Percentiles rank a stretch among this genome's conserved stretches.
Evolutionary conservation across 2,888 invertebrate species (phyloP).

Genomic region (Nebria salina): DNA sequence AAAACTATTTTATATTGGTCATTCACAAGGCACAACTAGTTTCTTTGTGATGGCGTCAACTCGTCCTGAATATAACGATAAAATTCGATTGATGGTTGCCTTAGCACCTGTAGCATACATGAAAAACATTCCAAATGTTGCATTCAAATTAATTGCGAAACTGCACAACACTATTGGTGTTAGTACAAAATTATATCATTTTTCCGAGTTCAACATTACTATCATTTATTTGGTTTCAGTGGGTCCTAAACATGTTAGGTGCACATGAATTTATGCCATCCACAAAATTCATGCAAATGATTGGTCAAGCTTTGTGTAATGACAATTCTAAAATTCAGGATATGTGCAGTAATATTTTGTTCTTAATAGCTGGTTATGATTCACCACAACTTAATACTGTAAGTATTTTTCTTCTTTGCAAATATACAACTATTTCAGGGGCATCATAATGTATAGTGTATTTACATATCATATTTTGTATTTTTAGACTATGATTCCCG

Average conservation of each 20-base stretch:
- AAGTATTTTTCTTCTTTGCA: conserved; percentile 49
- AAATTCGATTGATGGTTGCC: conserved; percentile 68
- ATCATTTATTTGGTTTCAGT: conserved; percentile 57
- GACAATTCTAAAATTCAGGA: conserved; percentile 67
- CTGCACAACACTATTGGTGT: conserved; percentile 66
- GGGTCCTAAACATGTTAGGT: conserved; percentile 63
- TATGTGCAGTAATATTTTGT: conserved; percentile 74
- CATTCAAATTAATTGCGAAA: conserved; percentile 63
- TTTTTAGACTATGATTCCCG: conserved; percentile 17
- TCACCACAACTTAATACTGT: conserved; percentile 67
- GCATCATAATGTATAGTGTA: not conserved
- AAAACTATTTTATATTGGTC: conserved; percentile 75
- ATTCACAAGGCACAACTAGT: conserved; percentile 74
- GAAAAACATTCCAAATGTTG: conserved; percentile 63
- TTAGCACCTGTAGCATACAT: conserved; percentile 71
- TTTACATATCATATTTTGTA: not conserved
- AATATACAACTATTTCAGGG: not conserved
- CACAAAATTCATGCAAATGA: conserved; percentile 63
- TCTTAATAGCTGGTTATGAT: conserved; percentile 72
- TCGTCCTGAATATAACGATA: conserved; percentile 69
- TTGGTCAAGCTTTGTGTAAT: conserved; percentile 67
- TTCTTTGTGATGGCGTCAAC: conserved; percentile 70
- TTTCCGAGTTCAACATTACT: not conserved
- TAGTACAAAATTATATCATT: conserved; percentile 50
- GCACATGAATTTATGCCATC: conserved; percentile 73